These are phyloP conservation scores for Macrocentrus cingulum DNA, from an alignment of 1,140 invertebrate genomes.

Conservation along the genomic window DNA sequence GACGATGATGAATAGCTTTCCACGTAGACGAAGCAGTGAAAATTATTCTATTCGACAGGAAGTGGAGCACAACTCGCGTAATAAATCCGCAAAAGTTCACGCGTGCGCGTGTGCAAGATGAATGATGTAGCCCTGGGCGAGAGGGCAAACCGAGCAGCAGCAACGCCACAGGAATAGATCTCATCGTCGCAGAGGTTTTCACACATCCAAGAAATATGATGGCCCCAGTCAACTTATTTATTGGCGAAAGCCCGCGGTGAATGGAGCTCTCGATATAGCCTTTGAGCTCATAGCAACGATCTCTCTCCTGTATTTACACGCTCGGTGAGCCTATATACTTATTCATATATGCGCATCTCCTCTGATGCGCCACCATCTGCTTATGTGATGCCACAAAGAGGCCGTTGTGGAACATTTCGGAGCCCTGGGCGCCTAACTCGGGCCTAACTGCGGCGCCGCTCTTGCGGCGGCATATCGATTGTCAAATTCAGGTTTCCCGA, in stretches of 20 bases:
- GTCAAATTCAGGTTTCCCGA: too few species aligned
- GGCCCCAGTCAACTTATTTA: conserved; percentile 39
- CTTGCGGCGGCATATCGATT: too few species aligned
- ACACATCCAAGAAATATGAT: conserved; percentile 42
- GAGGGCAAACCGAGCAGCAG: neutral
- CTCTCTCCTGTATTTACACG: conserved; percentile 6
- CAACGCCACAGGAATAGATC: neutral
- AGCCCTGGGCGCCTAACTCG: too few species aligned
- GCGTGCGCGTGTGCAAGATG: conserved; percentile 7
- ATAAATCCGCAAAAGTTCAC: conserved; percentile 32
- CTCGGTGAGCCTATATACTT: neutral
- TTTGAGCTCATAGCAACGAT: neutral
- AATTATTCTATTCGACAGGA: conserved; percentile 37
- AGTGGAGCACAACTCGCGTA: conserved; percentile 38
- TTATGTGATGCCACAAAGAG: too few species aligned
- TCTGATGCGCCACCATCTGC: too few species aligned
- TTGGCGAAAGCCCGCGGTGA: conserved; percentile 32
- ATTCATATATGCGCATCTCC: neutral
- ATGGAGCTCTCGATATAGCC: conserved; percentile 26
- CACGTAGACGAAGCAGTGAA: conserved; percentile 29
- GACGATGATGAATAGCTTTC: conserved; percentile 24
- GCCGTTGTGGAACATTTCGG: too few species aligned
- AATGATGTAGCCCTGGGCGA: conserved; percentile 24
- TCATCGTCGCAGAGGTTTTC: neutral
- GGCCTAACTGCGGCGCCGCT: too few species aligned